These are phyloP conservation scores for Priocnemis perturbator DNA, from an alignment of 2,888 invertebrate genomes.

Conservation along the genomic window DNA sequence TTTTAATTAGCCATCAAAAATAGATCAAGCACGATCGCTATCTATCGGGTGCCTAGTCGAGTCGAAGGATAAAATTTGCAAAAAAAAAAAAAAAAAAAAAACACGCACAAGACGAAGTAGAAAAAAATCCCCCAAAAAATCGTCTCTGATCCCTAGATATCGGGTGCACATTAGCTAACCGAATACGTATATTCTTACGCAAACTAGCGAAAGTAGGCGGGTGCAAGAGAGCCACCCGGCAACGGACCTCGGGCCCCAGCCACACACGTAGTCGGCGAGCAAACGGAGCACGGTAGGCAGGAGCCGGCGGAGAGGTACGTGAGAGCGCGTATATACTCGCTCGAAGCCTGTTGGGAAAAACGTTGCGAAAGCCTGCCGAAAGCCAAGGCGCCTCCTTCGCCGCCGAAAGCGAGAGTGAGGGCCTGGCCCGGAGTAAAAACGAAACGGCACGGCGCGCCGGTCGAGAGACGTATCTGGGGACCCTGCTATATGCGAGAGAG, in stretches of 20 bases:
- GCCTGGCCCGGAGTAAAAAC: conserved; percentile 32
- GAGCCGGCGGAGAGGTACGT: conserved; percentile 8
- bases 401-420: conserved; percentile 58
- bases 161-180: conserved; percentile 63
- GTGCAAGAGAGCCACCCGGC: conserved; percentile 46
- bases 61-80: background rate
- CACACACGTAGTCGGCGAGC: conserved; percentile 25
- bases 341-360: conserved; percentile 60
- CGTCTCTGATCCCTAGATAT: conserved; percentile 34
- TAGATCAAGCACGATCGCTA: too few species aligned
- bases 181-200: conserved; percentile 70
- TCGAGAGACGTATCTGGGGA: conserved; percentile 38
- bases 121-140: too few species aligned
- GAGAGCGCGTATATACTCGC: conserved; percentile 16
- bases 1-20: too few species aligned
- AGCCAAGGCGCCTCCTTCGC: conserved; percentile 43
- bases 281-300: background rate
- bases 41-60: background rate
- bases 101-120: too few species aligned
- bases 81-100: conserved; percentile 8
- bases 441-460: conserved; percentile 28
- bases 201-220: conserved; percentile 73
- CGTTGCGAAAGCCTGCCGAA: conserved; percentile 65
- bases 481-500: background rate
- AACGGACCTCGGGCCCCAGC: conserved; percentile 28